Evolutionary conservation across 2,113 vertebrate genomes (phyloP), one percentile per base, ranked within the genome.

Genomic region (Leptosomus discolor): DNA sequence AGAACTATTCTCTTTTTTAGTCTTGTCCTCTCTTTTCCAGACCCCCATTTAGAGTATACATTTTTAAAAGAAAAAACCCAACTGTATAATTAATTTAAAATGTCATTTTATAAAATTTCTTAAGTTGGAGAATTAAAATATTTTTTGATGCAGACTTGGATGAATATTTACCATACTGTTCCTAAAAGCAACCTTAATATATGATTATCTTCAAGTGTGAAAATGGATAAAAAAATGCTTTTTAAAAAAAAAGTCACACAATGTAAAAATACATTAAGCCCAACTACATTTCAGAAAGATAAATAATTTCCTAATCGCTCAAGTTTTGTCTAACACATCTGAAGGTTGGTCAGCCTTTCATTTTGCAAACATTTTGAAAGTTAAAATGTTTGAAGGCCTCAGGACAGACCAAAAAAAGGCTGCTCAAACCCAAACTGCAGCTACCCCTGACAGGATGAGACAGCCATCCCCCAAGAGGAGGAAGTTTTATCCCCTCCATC

Each of bases 341-440:
- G 57, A 82, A 79, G n/a, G 43, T 68, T 5, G 8, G 12, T 30
- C 48, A 79, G 15, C 12, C 15, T 91, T 75, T 61, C 29, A 17
- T 48, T 75, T 23, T 4, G 8, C 54, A 51, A 67, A 67, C 1
- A 1, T 60, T 88, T 56, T 32, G 22, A 45, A 78, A 91, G 64
- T 1, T 0, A 41, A 63, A 34, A 22, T 0, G 0, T 30, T 32
- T 23, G 26, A 89, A 71, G 48, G 65, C 12, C 15, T 14, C 17
- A 58, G 34, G 18, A 27, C 17, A 32, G 57, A 91, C 15, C 14
- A 61, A 76, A 70, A 58, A 56, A 70, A 58, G 8, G 9, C 43
- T 56, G 24, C 21, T 92, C 22, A 67, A 75, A 89, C 32, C 43
- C 79, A 86, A 86, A 78, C 19, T 0, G 1, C 26, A 58, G 57